phyloP scores from a whole-genome alignment of 2,888 invertebrate species.

The Pseudococcus longispinus region DNA sequence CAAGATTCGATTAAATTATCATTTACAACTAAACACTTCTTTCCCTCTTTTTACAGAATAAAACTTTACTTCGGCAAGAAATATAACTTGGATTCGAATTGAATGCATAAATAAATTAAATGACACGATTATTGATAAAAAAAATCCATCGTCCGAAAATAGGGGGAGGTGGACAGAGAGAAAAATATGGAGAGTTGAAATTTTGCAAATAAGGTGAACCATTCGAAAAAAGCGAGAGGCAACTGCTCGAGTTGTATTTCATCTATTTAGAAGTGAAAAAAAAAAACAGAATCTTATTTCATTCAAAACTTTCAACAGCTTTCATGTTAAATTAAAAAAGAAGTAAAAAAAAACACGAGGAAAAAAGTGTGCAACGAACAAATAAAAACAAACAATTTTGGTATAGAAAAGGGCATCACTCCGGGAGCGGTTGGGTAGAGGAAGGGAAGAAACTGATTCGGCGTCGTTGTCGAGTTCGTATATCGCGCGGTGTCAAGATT shows the following conservation, averaged over 20 bases:
- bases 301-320: constrained; percentile 45
- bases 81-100: background rate
- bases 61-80: background rate
- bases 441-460: background rate
- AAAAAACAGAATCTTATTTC: constrained; percentile 20
- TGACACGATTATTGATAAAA: constrained; percentile 1
- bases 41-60: background rate
- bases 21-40: constrained; percentile 37
- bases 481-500: constrained; percentile 8
- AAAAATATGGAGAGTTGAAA: background rate
- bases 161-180: background rate
- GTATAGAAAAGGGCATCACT: background rate
- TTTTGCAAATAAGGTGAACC: constrained; percentile 9
- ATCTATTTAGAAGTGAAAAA: constrained; percentile 3
- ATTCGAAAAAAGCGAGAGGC: background rate
- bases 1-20: constrained; percentile 22
- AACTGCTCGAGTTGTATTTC: background rate
- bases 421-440: background rate
- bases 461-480: constrained; percentile 24
- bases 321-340: constrained; percentile 38
- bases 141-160: background rate
- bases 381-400: constrained; percentile 36
- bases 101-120: constrained; percentile 36
- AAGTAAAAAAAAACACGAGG: background rate
- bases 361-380: constrained; percentile 9